Evolutionary conservation across 2,888 invertebrate genomes (phyloP), one percentile per base, ranked within the genome.

Genomic region (Kuschelorhynchus macadamiae): DNA sequence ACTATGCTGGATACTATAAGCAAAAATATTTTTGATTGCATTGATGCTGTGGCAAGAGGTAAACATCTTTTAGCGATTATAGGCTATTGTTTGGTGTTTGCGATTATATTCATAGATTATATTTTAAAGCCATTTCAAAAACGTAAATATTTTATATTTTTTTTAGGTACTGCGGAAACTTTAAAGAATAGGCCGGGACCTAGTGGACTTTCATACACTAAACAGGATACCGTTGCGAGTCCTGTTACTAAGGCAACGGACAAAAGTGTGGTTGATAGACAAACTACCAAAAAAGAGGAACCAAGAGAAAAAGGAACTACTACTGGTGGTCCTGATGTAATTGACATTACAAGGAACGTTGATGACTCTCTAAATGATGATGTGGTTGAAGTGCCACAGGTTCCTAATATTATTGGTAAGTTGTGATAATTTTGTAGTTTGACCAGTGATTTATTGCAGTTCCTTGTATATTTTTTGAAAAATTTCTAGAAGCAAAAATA

Each of bases 41-140:
- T 84, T 8, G 84, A 85, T 74, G 79, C 70, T 68, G 78, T 71
- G 82, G 82, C 67, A 3, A 60, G 64, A 42, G 71, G 71, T 52
- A 32, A 18, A n/a, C n/a, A n/a, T n/a, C n/a, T n/a, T n/a, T n/a
- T n/a, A n/a, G n/a, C n/a, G n/a, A n/a, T n/a, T n/a, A n/a, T n/a
- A n/a, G n/a, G n/a, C n/a, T n/a, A n/a, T n/a, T n/a, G n/a, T n/a
- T n/a, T n/a, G n/a, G n/a, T n/a, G n/a, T n/a, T n/a, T n/a, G n/a
- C n/a, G n/a, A n/a, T n/a, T n/a, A n/a, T n/a, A n/a, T n/a, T n/a
- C n/a, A n/a, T n/a, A n/a, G n/a, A n/a, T n/a, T n/a, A n/a, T n/a
- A n/a, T n/a, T n/a, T n/a, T n/a, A n/a, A n/a, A n/a, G n/a, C n/a
- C n/a, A n/a, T n/a, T n/a, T n/a, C n/a, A n/a, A n/a, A n/a, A n/a